phyloP scores from a whole-genome alignment of 2,888 invertebrate species.

The Psococerastis gibbosa region DNA sequence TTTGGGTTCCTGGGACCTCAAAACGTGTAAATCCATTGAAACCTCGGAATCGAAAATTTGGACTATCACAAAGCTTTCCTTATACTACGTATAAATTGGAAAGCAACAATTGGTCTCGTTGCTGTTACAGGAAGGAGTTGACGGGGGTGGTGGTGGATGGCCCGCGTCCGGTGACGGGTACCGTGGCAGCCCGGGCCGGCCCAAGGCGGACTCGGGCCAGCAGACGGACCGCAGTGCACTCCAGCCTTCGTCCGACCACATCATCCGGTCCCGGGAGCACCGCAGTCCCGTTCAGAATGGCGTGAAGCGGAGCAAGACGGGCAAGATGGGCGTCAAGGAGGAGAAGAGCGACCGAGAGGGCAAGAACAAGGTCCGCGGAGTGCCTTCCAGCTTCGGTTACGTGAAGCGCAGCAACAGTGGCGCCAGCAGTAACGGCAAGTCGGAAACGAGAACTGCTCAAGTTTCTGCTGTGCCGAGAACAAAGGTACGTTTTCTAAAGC shows the following conservation, averaged over 20 bases:
- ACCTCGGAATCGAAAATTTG: too few relatives aligned
- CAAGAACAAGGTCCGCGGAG: constrained; percentile 42
- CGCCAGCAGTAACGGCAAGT: constrained; percentile 26
- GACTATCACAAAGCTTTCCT: too few relatives aligned
- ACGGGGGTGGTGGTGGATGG: too few relatives aligned
- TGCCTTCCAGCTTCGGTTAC: constrained; percentile 70
- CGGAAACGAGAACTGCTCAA: constrained; percentile 48
- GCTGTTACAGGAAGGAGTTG: too few relatives aligned
- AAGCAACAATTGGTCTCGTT: too few relatives aligned
- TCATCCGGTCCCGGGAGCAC: background rate
- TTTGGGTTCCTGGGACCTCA: too few relatives aligned
- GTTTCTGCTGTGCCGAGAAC: constrained; percentile 71
- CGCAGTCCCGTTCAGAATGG: constrained; percentile 18
- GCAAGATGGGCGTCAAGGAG: constrained; percentile 31
- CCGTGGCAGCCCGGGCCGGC: constrained; percentile 24
- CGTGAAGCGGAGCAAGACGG: constrained; percentile 22
- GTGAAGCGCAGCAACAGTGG: constrained; percentile 43
- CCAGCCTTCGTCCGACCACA: constrained; percentile 23
- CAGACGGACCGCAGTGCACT: constrained; percentile 32
- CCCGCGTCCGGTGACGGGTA: constrained; percentile 24
- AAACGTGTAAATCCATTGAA: too few relatives aligned
- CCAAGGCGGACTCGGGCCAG: constrained; percentile 32
- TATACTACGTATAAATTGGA: too few relatives aligned
- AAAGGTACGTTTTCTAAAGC: constrained; percentile 33
- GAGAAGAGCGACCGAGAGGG: constrained; percentile 23